Base-by-base conservation (phyloP, 1,140 invertebrate species). In the Phthorimaea operculella region DNA sequence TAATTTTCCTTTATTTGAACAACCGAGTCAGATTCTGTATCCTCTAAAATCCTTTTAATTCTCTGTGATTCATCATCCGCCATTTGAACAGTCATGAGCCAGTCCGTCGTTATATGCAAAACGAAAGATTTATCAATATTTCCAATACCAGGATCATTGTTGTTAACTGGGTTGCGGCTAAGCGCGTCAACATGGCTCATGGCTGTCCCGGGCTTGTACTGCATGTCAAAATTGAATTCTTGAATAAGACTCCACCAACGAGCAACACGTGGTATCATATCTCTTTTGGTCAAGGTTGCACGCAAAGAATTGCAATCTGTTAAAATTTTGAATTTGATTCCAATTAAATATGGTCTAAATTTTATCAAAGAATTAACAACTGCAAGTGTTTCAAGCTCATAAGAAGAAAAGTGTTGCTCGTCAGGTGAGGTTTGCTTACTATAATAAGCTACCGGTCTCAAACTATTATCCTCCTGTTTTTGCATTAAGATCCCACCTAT, bases 401-500 rank as follows among this genome's bases (percentile, higher is more conserved):
- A 48, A 18, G 45, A 48, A 10, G 45, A 16, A 48, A 48, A 48
- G 16, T 48, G 45, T 48, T 12, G 16, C 45, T 48, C 45, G 11
- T 48, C 45, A 11, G 45, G 45, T 14, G 45, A 48, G 4, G 45
- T 48, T 18, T 48, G 45, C 16, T 16, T 15, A 18, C 45, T 48
- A 18, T 48, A 48, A 48, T 48, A 48, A 15, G 45, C 45, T 18
- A 48, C 45, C 11, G 45, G n/a, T 48, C 16, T 14, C 10, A 48
- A 48, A 11, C 9, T 10, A 16, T 18, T 14, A 15, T 18, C 16
- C 16, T 48, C 16, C 17, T 52, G 51, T 14, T 33, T n/a, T 16
- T 52, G 51, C 17, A 52, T 15, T 15, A 52, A 34, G 12, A 52
- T 52, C 2, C 51, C 51, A 12, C 28, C 51, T 8, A 52, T 18